Evolutionary conservation across 2,888 invertebrate species (phyloP), one percentile per base, ranked within the genome.

Genomic region (Oligia fasciuncula): DNA sequence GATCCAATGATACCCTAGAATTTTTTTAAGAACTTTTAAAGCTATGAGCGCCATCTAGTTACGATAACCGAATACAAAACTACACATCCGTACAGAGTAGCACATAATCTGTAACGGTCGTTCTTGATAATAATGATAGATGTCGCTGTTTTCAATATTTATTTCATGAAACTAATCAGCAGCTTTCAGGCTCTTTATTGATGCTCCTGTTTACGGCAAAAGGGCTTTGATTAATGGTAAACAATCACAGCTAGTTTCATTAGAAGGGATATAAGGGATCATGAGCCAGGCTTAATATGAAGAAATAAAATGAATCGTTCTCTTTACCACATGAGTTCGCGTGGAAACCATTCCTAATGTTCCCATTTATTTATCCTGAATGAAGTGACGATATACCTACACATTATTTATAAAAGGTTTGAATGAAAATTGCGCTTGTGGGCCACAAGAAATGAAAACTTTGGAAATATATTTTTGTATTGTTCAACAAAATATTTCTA

Each of bases 171-270:
- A 72, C 9, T 57, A 76, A 46, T 72, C 43, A 19, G 23, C 14
- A 11, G 60, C 72, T 73, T 73, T 62, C 65, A 63, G 68, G 65
- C n/a, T 69, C 68, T 69, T 69, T 65, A 83, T 73, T 80, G 65
- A 73, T 80, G 71, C 65, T 66, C 51, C 63, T 72, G 80, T 86
- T 83, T 84, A 84, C 77, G 77, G 60, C 62, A 63, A 73, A 54
- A 76, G 71, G 29, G 43, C 57, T 73, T 83, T 84, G 84, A 86
- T 86, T 83, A 86, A 86, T 86, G 76, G 62, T 84, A 83, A 83
- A 80, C 85, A 87, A 76, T 87, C 76, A 74, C 76, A 68, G 80
- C 75, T 83, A 86, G 84, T 78, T 87, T 72, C 80, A 80, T 85
- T 76, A 84, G 72, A 54, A 66, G 62, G 54, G 79, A 65, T 71